Evolutionary conservation across 2,113 vertebrate genomes (phyloP), one percentile per base, ranked within the genome.

Genomic region (Amphilophus citrinellus): DNA sequence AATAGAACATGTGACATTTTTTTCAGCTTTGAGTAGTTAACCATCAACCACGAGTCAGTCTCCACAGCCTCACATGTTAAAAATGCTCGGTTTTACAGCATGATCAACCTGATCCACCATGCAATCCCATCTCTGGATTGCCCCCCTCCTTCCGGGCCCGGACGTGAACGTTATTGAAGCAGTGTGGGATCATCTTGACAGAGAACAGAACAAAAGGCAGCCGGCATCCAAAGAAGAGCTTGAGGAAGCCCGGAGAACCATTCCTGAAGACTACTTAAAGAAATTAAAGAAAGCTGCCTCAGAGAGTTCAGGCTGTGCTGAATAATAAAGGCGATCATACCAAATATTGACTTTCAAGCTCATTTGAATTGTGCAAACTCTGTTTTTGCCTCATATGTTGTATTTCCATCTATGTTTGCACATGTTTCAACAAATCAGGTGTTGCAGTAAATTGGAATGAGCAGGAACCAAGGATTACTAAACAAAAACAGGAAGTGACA

Each of bases 1-100:
- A 50, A 84, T 77, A 79, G 42, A 84, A 32, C 37, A 24, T 47
- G 65, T 58, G 44, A 4, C 22, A 39, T 56, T 18, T 68, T 68
- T 85, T 88, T 35, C 44, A 50, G 73, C n/a, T 10, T 83, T 14
- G 13, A 15, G 56, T 73, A 35, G 8, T 73, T 35, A 73, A n/a
- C 27, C 47, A 32, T 0, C 3, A 1, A 0, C 27, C 27, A 3
- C 27, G 27, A 27, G 27, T 27, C 27, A 27, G 27, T 27, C 27
- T 27, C 27, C 27, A 27, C 27, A 27, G 27, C 27, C 27, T 27
- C 27, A 32, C 30, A 32, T 73, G 44, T 71, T 71, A 32, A 71
- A 71, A 32, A 71, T 3, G 10, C 3, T 42, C 11, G 9, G 3
- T 71, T 71, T 71, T 71, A 20, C 44, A 71, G 24, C 66, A 50